Evolutionary conservation across 2,113 vertebrate genomes (phyloP).

Genomic region (Strix uralensis): DNA sequence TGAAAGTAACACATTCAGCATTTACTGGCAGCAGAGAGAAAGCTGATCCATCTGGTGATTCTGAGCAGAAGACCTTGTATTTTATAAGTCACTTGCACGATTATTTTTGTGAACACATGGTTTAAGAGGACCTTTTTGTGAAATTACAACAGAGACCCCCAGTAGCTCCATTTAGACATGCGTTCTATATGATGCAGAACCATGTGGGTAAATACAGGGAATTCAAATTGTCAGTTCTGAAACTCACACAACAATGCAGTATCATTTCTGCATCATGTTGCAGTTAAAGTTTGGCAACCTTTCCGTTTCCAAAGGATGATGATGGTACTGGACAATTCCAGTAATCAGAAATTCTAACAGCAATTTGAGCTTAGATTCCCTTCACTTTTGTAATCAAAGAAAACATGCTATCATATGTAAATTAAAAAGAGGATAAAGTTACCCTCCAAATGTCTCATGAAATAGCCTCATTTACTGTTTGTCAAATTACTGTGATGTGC

Average conservation of each 20-base stretch:
- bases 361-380: neutral
- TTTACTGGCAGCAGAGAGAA: constrained; percentile 29
- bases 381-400: neutral
- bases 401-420: neutral
- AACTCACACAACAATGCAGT: neutral
- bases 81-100: neutral
- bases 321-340: neutral
- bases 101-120: neutral
- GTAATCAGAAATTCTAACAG: neutral
- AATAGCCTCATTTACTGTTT: neutral
- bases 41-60: constrained; percentile 38
- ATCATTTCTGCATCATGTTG: constrained; percentile 47
- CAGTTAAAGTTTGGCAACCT: constrained; percentile 42
- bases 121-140: neutral
- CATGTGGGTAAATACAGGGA: neutral
- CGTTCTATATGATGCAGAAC: neutral
- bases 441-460: accelerated
- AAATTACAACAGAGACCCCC: neutral
- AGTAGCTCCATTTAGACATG: neutral
- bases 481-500: neutral
- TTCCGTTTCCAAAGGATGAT: neutral
- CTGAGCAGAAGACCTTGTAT: constrained; percentile 9
- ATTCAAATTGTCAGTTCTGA: neutral
- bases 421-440: neutral
- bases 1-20: constrained; percentile 33